Evolutionary conservation across 2,113 vertebrate species (phyloP), one percentile per base, ranked within the genome.

Genomic region (Brachypteracias leptosomus): DNA sequence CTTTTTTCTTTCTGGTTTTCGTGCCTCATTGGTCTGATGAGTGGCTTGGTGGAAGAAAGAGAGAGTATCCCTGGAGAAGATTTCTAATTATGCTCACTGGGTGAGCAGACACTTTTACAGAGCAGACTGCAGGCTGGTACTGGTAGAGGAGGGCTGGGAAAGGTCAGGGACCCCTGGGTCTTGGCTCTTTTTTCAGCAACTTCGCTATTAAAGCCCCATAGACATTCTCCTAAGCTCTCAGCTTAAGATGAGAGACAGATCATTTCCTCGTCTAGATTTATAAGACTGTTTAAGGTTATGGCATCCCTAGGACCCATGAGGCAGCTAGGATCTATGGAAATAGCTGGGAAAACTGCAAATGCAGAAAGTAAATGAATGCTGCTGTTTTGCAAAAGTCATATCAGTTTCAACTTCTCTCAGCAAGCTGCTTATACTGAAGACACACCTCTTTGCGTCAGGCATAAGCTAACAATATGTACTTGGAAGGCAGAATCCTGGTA

Each of bases 71-170:
- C 96, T 85, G 58, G 94, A 87, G 94, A 63, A 92, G 57, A 78
- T 65, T 47, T 89, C 87, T 93, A 72, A 95, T 93, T 93, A 90
- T 95, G 83, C 83, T 95, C 38, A 42, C 77, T 86, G 89, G 85
- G 52, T 47, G 93, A 92, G 70, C 83, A 77, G 86, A 58, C 89
- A 82, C 57, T 90, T 95, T 61, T 81, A 38, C 52, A 93, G 76
- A 82, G 73, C 80, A 44, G 92, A 22, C 83, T 86, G 40, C 49
- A 44, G 51, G 85, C 65, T 68, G 75, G 2, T 28, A 4, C 0
- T 65, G 44, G 57, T 59, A 76, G 91, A 92, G 73, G 84, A 96
- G 73, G 88, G 94, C 94, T 97, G 96, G 93, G 95, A 95, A 96
- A 95, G 91, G 91, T 91, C 93, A 95, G 62, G 63, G 81, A 87